Evolutionary conservation across 1,140 invertebrate genomes (phyloP).

Genomic region (Thaumetopoea pityocampa): DNA sequence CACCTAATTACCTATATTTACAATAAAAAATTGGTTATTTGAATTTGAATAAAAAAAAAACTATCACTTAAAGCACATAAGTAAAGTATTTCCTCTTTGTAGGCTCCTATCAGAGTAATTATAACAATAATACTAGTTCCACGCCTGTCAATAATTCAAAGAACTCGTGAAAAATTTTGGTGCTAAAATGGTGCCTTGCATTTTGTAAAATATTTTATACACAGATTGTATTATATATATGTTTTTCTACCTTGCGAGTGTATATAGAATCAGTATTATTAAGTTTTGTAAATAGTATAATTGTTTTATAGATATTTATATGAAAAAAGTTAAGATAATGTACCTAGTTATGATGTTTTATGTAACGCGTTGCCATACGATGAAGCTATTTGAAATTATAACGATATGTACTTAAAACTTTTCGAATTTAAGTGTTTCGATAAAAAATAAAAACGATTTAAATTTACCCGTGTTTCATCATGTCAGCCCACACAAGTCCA

Average conservation of each 20-base stretch:
- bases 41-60: no score
- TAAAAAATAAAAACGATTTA: constrained; percentile 33
- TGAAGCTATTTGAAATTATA: constrained; percentile 24
- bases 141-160: no score
- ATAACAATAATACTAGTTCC: no score
- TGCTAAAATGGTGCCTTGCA: constrained; percentile 50
- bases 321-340: constrained; percentile 4
- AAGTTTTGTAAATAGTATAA: constrained; percentile 42
- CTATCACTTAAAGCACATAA: no score
- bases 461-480: constrained; percentile 2
- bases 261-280: constrained; percentile 41
- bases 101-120: no score
- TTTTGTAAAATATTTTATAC: constrained; percentile 17
- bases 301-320: constrained; percentile 39
- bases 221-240: constrained; percentile 23
- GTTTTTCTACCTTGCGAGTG: constrained; percentile 28
- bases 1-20: no score
- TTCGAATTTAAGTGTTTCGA: constrained; percentile 57
- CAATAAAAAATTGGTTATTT: no score
- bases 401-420: constrained; percentile 54
- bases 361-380: constrained; percentile 49
- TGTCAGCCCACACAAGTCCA: neutral
- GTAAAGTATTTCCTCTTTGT: no score
- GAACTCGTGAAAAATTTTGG: no score
- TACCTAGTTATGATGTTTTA: constrained; percentile 11